Evolutionary conservation across 2,113 vertebrate genomes (phyloP), one percentile per base, ranked within the genome.

Genomic region (Neopipo cinnamomea): DNA sequence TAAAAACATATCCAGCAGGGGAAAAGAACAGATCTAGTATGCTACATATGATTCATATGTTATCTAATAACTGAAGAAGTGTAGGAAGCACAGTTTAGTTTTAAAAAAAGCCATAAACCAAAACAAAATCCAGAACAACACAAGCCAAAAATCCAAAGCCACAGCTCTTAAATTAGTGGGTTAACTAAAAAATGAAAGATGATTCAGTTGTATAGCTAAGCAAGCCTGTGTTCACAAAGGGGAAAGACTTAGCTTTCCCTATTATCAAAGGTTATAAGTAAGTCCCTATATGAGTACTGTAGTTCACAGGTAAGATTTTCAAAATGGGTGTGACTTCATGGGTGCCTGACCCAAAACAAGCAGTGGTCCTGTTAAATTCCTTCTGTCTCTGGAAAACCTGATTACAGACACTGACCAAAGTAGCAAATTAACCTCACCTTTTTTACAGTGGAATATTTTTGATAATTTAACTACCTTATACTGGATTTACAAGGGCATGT

Each of bases 41-140:
- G 5, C 8, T 79, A 39, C 37, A 16, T 78, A 55, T 88, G 94
- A 94, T 80, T 95, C 72, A 88, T 67, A 8, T 21, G 27, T 86
- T 95, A 80, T 80, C 65, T 76, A 94, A 76, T 74, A 89, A 71
- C 28, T 75, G 65, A 28, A 90, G 30, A 82, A 93, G 81, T 71
- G 37, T 76, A 80, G 59, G 82, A 92, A 94, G 28, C 23, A 80
- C 20, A 66, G 50, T 49, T 77, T 62, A 71, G 22, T 61, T 78
- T 65, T 61, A 24, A 27, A 50, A 37, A 31, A 27, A 53, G 12
- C 19, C 24, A 18, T 44, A 72, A 70, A 87, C 21, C 28, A 58
- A 70, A 49, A 35, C 49, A 70, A 71, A 76, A 37, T 39, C 41
- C 28, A 61, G 73, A 44, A n/a, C 22, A 61, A 24, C 14, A 41